These are phyloP conservation scores for Steinernema scapterisci DNA, from an alignment of 2,888 invertebrate genomes.

Conservation along the genomic window DNA sequence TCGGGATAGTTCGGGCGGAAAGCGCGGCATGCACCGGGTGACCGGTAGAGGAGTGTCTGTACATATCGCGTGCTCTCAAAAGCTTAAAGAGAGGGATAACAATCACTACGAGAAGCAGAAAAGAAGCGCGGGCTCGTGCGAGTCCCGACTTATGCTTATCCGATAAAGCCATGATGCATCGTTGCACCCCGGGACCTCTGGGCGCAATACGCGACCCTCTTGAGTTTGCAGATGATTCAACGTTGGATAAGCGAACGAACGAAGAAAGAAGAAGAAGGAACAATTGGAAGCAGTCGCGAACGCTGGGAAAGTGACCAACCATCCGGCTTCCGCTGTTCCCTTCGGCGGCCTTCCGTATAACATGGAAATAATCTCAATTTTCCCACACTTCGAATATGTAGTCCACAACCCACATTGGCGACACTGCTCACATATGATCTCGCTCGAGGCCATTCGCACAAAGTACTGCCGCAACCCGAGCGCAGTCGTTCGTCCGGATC, in stretches of 20 bases:
- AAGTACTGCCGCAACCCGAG: constrained; percentile 21
- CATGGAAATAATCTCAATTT: constrained; percentile 1
- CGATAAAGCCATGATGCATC: constrained; percentile 32
- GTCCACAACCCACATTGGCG: not conserved
- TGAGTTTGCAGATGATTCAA: constrained; percentile 18
- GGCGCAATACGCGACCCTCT: not conserved
- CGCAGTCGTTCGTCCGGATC: not conserved
- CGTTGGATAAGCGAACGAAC: constrained; percentile 12
- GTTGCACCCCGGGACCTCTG: constrained; percentile 20
- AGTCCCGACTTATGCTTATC: constrained; percentile 24
- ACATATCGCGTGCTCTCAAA: constrained; percentile 1
- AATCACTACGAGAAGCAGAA: not conserved
- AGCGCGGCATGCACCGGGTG: not conserved
- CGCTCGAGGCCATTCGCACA: constrained; percentile 11
- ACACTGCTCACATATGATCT: constrained; percentile 23
- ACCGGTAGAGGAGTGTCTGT: not conserved
- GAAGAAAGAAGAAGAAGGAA: not conserved
- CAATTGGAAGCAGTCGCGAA: not conserved
- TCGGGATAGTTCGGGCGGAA: not conserved
- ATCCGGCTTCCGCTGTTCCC: not conserved
- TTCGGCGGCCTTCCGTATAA: not conserved
- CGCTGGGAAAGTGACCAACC: not conserved
- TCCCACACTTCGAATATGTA: constrained; percentile 6
- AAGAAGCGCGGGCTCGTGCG: not conserved
- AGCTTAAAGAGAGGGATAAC: constrained; percentile 14